These are phyloP conservation scores for Gymnocephalus cernua DNA, from an alignment of 2,113 vertebrate species.

Conservation along the genomic window DNA sequence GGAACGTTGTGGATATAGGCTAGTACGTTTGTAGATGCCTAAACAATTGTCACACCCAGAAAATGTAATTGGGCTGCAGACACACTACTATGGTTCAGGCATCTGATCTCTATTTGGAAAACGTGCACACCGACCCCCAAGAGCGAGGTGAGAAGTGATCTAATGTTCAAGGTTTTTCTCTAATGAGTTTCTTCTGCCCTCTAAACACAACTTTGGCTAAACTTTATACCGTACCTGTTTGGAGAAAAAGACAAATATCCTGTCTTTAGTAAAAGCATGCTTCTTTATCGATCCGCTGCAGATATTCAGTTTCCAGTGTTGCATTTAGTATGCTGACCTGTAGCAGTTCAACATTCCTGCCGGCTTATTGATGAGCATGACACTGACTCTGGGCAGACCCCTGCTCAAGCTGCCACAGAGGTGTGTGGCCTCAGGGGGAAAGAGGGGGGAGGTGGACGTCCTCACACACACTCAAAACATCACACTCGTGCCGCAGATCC, in stretches of 20 bases:
- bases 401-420: constrained; percentile 60
- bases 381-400: constrained; percentile 51
- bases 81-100: constrained; percentile 34
- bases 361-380: constrained; percentile 62
- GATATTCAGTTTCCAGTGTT: constrained; percentile 17
- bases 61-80: constrained; percentile 4
- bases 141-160: constrained; percentile 28
- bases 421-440: constrained; percentile 65
- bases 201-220: neutral
- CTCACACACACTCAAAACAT: neutral
- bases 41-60: neutral
- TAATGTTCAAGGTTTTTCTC: constrained; percentile 18
- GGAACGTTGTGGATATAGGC: no score
- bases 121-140: neutral
- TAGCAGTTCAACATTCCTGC: constrained; percentile 63
- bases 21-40: neutral
- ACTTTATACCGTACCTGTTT: neutral
- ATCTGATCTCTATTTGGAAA: constrained; percentile 48
- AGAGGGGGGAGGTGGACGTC: neutral
- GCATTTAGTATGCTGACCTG: constrained; percentile 37
- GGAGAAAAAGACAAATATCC: neutral
- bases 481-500: neutral
- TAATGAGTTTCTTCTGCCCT: constrained; percentile 4
- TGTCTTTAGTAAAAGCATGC: neutral
- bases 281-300: neutral